Evolutionary conservation across 2,888 invertebrate genomes (phyloP).

Genomic region (Ichneumon xanthorius): DNA sequence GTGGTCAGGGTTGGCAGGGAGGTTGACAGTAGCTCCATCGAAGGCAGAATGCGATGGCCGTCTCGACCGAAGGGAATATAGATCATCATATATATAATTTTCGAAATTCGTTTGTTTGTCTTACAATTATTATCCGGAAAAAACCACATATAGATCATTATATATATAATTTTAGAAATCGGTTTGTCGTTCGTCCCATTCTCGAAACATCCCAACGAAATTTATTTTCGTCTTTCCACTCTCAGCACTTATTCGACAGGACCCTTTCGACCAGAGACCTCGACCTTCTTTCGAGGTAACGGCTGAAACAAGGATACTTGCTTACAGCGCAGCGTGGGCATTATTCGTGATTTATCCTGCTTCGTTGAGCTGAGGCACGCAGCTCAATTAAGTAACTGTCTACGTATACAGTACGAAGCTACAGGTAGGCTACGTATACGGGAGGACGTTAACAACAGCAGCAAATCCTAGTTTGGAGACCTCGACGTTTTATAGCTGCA

Average conservation of each 20-base stretch:
- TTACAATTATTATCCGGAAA: no score
- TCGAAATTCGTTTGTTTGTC: no score
- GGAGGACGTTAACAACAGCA: background rate
- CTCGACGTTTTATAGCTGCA: background rate
- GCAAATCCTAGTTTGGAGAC: background rate
- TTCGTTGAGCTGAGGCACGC: background rate
- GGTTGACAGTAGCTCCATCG: no score
- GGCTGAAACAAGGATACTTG: background rate
- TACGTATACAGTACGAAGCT: background rate
- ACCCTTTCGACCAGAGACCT: background rate
- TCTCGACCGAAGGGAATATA: no score
- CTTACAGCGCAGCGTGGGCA: background rate
- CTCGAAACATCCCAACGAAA: background rate
- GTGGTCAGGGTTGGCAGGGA: no score
- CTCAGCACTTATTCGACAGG: background rate
- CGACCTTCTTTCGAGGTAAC: background rate
- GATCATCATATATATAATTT: no score
- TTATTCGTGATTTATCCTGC: slow-evolving; percentile 13
- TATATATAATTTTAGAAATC: background rate
- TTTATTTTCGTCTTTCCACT: slow-evolving; percentile 4
- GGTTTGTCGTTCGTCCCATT: background rate
- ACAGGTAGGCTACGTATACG: no score
- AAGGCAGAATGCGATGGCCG: no score
- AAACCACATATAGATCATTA: no score
- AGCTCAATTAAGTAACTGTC: slow-evolving; percentile 1